Evolutionary conservation across 2,797 vertebrate species (phyloP), one percentile per base, ranked within the genome.

Genomic region (Oryzias dopingdopingensis): DNA sequence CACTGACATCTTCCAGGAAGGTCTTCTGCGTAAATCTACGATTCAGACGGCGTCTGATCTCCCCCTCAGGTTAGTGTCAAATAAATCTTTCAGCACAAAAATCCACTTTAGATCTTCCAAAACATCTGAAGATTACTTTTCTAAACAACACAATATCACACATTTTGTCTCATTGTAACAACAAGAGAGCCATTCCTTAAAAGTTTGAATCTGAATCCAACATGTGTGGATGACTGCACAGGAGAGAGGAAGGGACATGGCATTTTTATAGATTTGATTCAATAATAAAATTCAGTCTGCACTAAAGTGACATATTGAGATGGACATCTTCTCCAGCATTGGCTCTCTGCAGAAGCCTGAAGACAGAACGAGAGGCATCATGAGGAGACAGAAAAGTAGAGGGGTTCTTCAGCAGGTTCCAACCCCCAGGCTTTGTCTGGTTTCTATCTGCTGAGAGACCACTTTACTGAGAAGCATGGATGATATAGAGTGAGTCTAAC

Each of bases 381-480:
- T 75, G 78, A 76, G 81, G 85, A 85, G 83, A 70, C 67, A 66
- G 67, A 61, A 72, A 71, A 67, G 63, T 64, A 67, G 65, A 65
- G 61, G 56, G 67, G 55, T 74, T 84, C 74, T 78, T 77, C 81
- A 51, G 77, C 70, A 70, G 76, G 81, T 84, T 74, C 67, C 20
- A 79, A 79, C 82, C 83, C 83, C 72, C 64, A 57, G 81, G 83
- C 81, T 80, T 79, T 24, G 82, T 82, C 79, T 82, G 80, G 65
- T 80, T 81, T 83, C 82, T 52, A 65, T 82, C 78, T 77, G 57
- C 66, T 56, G 71, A 61, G 57, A 43, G 61, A 79, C 80, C 65
- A 67, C 32, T 3, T 32, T 12, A 12, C 72, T 75, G 45, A 72
- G 65, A 75, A 75, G 79, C 69, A 72, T 53, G 65, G 72, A 70